These are phyloP conservation scores for Drosophila virilis DNA, from an alignment of 1,140 invertebrate genomes.

Conservation along the genomic window DNA sequence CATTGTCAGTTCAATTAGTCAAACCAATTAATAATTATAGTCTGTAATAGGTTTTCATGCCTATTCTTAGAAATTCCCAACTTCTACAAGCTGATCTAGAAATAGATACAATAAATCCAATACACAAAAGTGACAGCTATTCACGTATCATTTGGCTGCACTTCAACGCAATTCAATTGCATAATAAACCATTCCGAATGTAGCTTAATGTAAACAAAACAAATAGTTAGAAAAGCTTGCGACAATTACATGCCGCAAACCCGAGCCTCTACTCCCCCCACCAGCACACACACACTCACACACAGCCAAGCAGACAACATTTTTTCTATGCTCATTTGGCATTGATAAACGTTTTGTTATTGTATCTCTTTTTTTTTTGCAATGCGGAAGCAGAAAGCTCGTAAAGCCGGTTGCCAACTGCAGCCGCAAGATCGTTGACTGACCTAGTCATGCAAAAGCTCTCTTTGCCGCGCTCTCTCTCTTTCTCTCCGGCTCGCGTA, in stretches of 20 bases:
- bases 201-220: conserved; percentile 13
- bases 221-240: conserved; percentile 11
- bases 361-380: conserved; percentile 29
- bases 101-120: neutral
- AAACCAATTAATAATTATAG: no score
- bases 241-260: neutral
- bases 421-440: conserved; percentile 75
- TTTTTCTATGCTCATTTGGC: conserved; percentile 51
- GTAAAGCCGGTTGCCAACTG: conserved; percentile 73
- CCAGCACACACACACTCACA: neutral
- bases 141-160: neutral
- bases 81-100: neutral
- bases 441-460: conserved; percentile 64
- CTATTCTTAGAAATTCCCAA: no score
- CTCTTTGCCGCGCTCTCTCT: conserved; percentile 9
- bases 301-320: neutral
- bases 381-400: conserved; percentile 71
- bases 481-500: conserved; percentile 8
- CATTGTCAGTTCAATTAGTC: no score
- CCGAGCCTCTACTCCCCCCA: neutral
- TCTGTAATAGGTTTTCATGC: no score
- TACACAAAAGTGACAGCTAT: neutral
- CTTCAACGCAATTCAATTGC: neutral
- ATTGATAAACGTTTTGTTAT: conserved; percentile 56
- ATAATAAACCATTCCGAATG: conserved; percentile 20